phyloP scores from a whole-genome alignment of 2,888 invertebrate genomes.

The Trisateles emortualis region DNA sequence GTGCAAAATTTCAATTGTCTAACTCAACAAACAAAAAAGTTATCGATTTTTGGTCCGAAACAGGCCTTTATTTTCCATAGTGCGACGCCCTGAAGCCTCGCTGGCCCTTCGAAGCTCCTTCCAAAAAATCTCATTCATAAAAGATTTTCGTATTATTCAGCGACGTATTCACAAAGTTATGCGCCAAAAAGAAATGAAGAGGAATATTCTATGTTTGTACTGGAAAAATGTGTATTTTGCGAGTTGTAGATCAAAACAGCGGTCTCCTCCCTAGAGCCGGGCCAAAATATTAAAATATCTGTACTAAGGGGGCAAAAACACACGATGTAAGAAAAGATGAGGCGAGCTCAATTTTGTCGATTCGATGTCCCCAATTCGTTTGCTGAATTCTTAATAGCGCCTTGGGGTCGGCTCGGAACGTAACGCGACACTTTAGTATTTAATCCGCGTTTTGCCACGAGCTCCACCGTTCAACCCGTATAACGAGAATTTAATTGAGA shows the following conservation, averaged over 20 bases:
- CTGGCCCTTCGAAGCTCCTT: conserved; percentile 45
- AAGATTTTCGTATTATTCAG: conserved; percentile 68
- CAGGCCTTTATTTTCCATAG: no score
- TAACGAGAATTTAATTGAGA: conserved; percentile 70
- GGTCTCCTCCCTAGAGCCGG: conserved; percentile 66
- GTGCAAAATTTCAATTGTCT: no score
- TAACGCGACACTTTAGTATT: conserved; percentile 77
- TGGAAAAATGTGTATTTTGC: conserved; percentile 70
- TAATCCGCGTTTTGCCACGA: conserved; percentile 71
- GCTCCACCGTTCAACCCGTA: conserved; percentile 58
- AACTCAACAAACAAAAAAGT: no score
- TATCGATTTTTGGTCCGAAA: no score
- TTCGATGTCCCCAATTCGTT: conserved; percentile 84
- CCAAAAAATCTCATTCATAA: conserved; percentile 66
- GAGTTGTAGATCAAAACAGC: conserved; percentile 79
- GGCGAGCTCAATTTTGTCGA: conserved; percentile 82
- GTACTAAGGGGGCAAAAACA: conserved; percentile 69
- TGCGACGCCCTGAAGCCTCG: conserved; percentile 41
- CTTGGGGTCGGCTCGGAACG: conserved; percentile 69
- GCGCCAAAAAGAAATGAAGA: conserved; percentile 61
- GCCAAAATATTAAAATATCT: conserved; percentile 80
- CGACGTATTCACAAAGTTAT: conserved; percentile 72
- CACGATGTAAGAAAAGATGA: conserved; percentile 80
- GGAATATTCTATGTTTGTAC: conserved; percentile 65
- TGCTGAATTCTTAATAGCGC: conserved; percentile 81